Conservation (phyloP, 2,888 invertebrate genomes). For the Glomeris marginata region DNA sequence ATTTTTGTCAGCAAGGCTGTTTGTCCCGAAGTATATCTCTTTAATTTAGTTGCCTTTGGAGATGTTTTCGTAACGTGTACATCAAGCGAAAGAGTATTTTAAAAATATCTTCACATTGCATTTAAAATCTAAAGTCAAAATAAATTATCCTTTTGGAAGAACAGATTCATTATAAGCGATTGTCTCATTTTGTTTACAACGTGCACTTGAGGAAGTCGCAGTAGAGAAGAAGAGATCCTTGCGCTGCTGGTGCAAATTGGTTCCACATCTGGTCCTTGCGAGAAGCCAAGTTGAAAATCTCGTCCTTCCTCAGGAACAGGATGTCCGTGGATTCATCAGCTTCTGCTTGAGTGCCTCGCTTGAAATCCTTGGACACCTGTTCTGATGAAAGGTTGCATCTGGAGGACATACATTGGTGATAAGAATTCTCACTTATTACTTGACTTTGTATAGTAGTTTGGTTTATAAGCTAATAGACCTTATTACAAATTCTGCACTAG, state of each 20-base stretch:
- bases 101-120: too few relatives aligned
- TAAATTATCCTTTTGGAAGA: too few relatives aligned
- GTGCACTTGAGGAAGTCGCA: not conserved
- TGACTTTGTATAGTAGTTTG: too few relatives aligned
- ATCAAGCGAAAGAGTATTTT: too few relatives aligned
- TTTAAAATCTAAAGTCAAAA: too few relatives aligned
- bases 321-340: constrained; percentile 28
- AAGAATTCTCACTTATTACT: too few relatives aligned
- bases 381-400: constrained; percentile 25
- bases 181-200: constrained; percentile 1
- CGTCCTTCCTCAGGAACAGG: constrained; percentile 17
- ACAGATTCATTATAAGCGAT: too few relatives aligned
- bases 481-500: constrained; percentile 30
- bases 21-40: too few relatives aligned
- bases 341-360: constrained; percentile 25
- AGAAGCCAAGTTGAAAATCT: not conserved
- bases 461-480: constrained; percentile 21
- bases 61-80: too few relatives aligned
- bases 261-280: not conserved
- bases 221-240: constrained; percentile 10
- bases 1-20: too few relatives aligned
- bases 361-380: constrained; percentile 23
- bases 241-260: constrained; percentile 10
- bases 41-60: too few relatives aligned
- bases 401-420: too few relatives aligned